phyloP scores from a whole-genome alignment of 2,888 invertebrate species.

The Heliconius cydno region DNA sequence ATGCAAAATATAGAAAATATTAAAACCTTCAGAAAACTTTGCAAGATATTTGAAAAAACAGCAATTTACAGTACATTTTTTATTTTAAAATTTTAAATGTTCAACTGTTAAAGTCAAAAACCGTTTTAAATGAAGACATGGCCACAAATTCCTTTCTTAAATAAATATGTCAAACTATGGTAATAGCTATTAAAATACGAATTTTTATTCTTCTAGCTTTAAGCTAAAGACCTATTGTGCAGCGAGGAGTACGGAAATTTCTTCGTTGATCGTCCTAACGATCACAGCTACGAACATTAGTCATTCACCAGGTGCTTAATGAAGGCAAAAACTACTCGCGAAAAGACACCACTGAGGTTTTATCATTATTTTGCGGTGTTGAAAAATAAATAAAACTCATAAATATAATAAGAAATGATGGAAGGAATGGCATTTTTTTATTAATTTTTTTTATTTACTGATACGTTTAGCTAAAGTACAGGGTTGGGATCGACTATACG shows the following conservation, averaged over 20 bases:
- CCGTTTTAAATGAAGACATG: no score
- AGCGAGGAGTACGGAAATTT: constrained; percentile 9
- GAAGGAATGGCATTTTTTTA: neutral
- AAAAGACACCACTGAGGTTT: neutral
- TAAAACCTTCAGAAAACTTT: no score
- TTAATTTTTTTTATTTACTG: neutral
- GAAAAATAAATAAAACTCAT: neutral
- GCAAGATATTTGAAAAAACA: no score
- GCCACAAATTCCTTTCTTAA: neutral
- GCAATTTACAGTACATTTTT: no score
- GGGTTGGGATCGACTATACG: no score
- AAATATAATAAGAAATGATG: neutral
- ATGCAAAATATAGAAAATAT: no score
- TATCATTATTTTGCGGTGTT: constrained; percentile 5
- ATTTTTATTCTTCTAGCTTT: constrained; percentile 14
- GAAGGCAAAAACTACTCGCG: constrained; percentile 32
- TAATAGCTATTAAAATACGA: neutral
- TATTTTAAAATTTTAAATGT: no score
- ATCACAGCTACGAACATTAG: constrained; percentile 34
- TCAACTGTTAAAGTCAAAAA: no score
- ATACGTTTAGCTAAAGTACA: neutral
- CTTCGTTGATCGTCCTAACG: constrained; percentile 32
- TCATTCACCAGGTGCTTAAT: constrained; percentile 34
- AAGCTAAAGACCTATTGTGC: constrained; percentile 22
- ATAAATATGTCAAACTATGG: neutral